Evolutionary conservation across 2,888 invertebrate genomes (phyloP).

Genomic region (Sceliomorpha sp.): DNA sequence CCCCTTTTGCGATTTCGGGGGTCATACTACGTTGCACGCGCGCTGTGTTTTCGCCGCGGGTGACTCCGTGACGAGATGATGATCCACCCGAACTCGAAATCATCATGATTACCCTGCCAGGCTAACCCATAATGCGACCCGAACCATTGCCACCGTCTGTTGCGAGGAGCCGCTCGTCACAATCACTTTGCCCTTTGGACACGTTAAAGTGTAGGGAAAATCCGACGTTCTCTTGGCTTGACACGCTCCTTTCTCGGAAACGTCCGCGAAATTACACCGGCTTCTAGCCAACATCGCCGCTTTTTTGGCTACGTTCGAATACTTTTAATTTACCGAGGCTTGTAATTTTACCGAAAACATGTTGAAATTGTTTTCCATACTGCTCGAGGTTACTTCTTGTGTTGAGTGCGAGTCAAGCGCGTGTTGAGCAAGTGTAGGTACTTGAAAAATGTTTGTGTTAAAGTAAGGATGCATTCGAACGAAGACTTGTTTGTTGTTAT

Average conservation of each 20-base stretch:
- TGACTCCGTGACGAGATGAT: conserved; percentile 80
- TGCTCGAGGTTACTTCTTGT: too few relatives aligned
- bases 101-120: conserved; percentile 78
- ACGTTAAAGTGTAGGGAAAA: conserved; percentile 5
- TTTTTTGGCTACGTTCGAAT: too few relatives aligned
- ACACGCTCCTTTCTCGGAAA: conserved; percentile 21
- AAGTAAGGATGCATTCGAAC: too few relatives aligned
- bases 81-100: conserved; percentile 74
- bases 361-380: too few relatives aligned
- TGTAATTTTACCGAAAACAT: too few relatives aligned
- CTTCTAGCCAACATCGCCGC: too few relatives aligned
- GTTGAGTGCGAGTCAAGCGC: too few relatives aligned
- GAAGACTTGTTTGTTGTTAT: too few relatives aligned
- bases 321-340: too few relatives aligned
- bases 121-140: conserved; percentile 75
- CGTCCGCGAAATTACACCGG: too few relatives aligned
- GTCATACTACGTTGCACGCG: conserved; percentile 60
- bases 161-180: conserved; percentile 43
- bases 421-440: too few relatives aligned
- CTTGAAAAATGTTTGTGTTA: too few relatives aligned
- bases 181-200: conserved; percentile 25
- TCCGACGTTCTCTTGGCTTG: not conserved
- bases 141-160: conserved; percentile 76
- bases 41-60: conserved; percentile 72
- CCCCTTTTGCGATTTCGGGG: conserved; percentile 62